These are phyloP conservation scores for Pachyramphus minor DNA, from an alignment of 2,113 vertebrate species.

Conservation along the genomic window DNA sequence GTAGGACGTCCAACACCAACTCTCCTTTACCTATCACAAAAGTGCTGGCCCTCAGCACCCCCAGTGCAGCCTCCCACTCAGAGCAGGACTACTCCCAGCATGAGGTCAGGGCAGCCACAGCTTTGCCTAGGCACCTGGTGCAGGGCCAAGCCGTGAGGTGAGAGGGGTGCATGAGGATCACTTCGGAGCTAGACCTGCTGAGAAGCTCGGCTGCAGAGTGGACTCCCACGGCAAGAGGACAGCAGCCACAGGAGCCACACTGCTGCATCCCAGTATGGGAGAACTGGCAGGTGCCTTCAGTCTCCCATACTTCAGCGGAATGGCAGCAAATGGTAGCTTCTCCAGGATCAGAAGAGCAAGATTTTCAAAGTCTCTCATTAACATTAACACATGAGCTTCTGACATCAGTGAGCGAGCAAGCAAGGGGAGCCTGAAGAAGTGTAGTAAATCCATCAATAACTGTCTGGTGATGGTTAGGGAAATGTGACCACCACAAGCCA, in stretches of 20 bases:
- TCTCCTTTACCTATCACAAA: background rate
- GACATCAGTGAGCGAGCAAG: background rate
- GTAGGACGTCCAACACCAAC: background rate
- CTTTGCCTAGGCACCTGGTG: background rate
- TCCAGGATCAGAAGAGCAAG: background rate
- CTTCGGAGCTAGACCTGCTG: background rate
- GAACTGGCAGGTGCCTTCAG: background rate
- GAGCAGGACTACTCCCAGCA: background rate
- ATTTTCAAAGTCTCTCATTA: background rate
- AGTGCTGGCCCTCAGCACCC: background rate
- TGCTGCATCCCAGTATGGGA: no score
- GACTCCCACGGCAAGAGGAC: background rate
- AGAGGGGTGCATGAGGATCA: background rate
- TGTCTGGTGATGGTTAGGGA: background rate
- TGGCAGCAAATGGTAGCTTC: background rate
- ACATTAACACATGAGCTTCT: background rate
- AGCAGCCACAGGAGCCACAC: background rate
- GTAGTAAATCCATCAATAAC: background rate
- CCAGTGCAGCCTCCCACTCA: background rate
- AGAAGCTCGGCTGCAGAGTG: background rate
- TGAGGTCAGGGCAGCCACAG: background rate
- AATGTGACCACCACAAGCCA: conserved; percentile 1
- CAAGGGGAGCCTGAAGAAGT: background rate
- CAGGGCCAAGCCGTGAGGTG: rapidly evolving
- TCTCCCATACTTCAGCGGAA: background rate